Evolutionary conservation across 2,888 invertebrate species (phyloP), one percentile per base, ranked within the genome.

Genomic region (Zonitis immaculata): DNA sequence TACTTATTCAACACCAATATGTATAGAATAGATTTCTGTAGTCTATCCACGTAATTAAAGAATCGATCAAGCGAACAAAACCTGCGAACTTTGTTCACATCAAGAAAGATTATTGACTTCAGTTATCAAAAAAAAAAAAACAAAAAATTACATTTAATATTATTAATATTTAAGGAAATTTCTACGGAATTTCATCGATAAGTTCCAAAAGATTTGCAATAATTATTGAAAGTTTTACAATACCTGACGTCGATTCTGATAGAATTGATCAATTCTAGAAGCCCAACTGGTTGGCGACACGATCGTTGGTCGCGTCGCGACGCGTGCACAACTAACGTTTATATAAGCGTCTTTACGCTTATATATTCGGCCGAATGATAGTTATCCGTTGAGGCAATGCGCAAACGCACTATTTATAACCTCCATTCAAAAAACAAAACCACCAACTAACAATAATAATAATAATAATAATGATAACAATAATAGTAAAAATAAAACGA

Each of bases 21-120:
- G 42, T 53, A 56, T 51, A 42, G 52, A 51, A 51, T 56, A 59
- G 58, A 61, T 62, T 57, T 60, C 56, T 60, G 55, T 48, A 61
- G 60, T 62, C 65, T 59, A 59, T 54, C 56, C 65, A 62, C 61
- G 65, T 63, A 65, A 64, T 65, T 63, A 62, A 59, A 59, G 61
- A 63, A 65, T 65, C 63, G 62, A 65, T 65, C 61, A 64, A 60
- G 51, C 56, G 58, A 59, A 63, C 58, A 60, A 61, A 58, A 56
- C 51, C 39, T 9, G n/a, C n/a, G 57, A 57, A 61, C 58, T 59
- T 61, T 56, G 55, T 58, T 59, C 48, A 52, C 44, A 45, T 54
- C 44, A 49, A 50, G 50, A 52, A 54, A 54, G 56, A 60, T 54
- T 57, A 62, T 55, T 54, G 54, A 18, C 30, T 20, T n/a, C n/a